A percentile compares a stretch with the other conserved stretches of the same genome.
Conservation (phyloP, 2,797 vertebrate species). For the Labroides dimidiatus region DNA sequence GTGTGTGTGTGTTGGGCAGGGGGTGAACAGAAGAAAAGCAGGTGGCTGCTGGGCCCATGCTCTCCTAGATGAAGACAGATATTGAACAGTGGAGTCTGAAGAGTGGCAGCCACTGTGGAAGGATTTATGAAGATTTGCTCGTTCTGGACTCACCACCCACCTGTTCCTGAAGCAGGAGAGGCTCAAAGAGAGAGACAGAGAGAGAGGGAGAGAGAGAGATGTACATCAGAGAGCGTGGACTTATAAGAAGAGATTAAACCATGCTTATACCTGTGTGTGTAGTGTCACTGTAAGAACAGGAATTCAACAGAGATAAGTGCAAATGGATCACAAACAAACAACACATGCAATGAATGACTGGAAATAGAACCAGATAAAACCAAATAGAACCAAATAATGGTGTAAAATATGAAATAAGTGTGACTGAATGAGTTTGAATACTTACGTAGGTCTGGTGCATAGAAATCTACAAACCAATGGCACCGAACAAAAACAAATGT, state of each 20-base stretch:
- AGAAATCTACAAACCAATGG: too few relatives aligned
- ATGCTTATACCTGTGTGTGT: constrained; percentile 25
- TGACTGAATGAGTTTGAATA: too few relatives aligned
- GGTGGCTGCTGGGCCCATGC: constrained; percentile 76
- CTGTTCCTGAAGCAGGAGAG: constrained; percentile 55
- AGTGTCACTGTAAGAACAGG: constrained; percentile 26
- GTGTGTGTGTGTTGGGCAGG: not conserved
- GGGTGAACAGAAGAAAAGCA: constrained; percentile 75
- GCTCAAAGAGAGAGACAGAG: constrained; percentile 47
- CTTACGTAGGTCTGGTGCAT: too few relatives aligned
- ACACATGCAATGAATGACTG: too few relatives aligned
- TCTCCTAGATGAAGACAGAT: constrained; percentile 79
- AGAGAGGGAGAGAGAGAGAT: constrained; percentile 52
- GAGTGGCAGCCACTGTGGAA: constrained; percentile 68
- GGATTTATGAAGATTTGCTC: constrained; percentile 78
- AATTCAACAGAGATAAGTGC: constrained; percentile 9
- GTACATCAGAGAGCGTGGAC: constrained; percentile 33
- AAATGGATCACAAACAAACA: not conserved
- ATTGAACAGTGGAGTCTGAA: constrained; percentile 72
- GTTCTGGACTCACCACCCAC: constrained; percentile 58
- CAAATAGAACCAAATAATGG: too few relatives aligned
- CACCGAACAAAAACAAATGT: too few relatives aligned
- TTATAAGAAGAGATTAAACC: constrained; percentile 49
- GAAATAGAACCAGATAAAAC: too few relatives aligned
- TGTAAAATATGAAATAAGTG: too few relatives aligned